These are phyloP conservation scores for Leptobrachium leishanense DNA, from an alignment of 2,113 vertebrate genomes.

Conservation along the genomic window DNA sequence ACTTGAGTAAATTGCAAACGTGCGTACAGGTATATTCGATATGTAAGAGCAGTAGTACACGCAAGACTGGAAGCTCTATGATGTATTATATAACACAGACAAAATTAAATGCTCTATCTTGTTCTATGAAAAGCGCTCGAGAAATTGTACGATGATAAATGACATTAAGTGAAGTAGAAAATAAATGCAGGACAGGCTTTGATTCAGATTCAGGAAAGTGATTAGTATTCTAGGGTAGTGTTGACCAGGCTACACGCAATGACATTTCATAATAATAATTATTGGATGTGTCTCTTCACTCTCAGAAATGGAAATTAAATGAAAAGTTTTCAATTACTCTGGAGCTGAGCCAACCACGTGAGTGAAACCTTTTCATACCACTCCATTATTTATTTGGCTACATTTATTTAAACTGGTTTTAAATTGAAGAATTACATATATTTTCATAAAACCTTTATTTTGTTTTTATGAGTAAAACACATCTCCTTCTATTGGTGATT, in stretches of 20 bases:
- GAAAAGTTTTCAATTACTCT: slow-evolving; percentile 47
- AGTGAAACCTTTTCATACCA: slow-evolving; percentile 38
- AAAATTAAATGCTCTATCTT: slow-evolving; percentile 17
- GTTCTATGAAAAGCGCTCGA: slow-evolving; percentile 20
- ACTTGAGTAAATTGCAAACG: no score
- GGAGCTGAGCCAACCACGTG: slow-evolving; percentile 31
- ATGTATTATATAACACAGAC: slow-evolving; percentile 2
- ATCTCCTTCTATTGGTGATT: slow-evolving; percentile 20
- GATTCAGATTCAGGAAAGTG: slow-evolving; percentile 29
- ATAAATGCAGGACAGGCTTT: slow-evolving; percentile 29
- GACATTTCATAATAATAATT: slow-evolving; percentile 48
- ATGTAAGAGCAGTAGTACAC: no score
- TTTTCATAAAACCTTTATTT: slow-evolving; percentile 46
- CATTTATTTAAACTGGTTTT: slow-evolving; percentile 48
- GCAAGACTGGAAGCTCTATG: neutral
- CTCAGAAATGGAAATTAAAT: slow-evolving; percentile 47
- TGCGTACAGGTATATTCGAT: no score
- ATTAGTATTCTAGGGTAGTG: slow-evolving; percentile 35
- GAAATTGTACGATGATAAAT: slow-evolving; percentile 33
- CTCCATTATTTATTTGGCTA: slow-evolving; percentile 47
- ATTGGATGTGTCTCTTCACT: slow-evolving; percentile 39
- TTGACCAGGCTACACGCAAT: slow-evolving; percentile 30
- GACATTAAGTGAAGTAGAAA: slow-evolving; percentile 34
- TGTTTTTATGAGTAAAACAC: slow-evolving; percentile 42
- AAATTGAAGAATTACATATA: slow-evolving; percentile 45